Evolutionary conservation across 1,140 invertebrate genomes (phyloP), one percentile per base, ranked within the genome.

Genomic region (Dysdera silvatica): DNA sequence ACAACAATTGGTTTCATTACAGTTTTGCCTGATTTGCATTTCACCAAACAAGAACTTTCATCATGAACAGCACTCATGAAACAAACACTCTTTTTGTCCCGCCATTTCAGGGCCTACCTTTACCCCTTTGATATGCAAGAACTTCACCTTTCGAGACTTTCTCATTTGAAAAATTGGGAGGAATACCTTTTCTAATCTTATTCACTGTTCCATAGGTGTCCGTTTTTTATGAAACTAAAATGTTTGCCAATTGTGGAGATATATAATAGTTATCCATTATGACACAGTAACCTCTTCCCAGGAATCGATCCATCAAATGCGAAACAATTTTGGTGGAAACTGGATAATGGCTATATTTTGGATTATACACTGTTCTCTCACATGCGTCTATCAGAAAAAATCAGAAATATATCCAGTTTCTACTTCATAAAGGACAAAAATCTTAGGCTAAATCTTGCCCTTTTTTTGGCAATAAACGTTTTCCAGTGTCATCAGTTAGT

Each of bases 261-360:
- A 48, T 56, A 53, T 54, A 52, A 53, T 33, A 66, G n/a, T 57
- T 48, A 26, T 51, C 52, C 26, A 47, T 33, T 26, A 20, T 53
- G 35, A 51, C 33, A 65, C 52, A 41, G 26, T 60, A 33, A 48
- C 45, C 32, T 35, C 66, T 35, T 51, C 40, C 62, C 33, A 32
- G 48, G 23, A 51, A 59, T 55, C 37, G 10, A 10, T 54, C 24
- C 18, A 20, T 52, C 47, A 32, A 31, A 28, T 23, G 28, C 35
- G 26, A 52, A 37, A 26, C 26, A 31, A 66, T 41, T 24, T 16
- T 40, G 28, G n/a, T 45, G 14, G 29, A 32, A 16, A 41, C 26
- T n/a, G 14, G 29, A 47, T 49, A 54, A 23, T 18, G 14, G 14
- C 12, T 24, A 18, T 37, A 54, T 37, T 54, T 54, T 4, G 31